Base-by-base conservation (phyloP, 2,113 vertebrate genomes). In the Pseudolaguvia tuberculata region DNA sequence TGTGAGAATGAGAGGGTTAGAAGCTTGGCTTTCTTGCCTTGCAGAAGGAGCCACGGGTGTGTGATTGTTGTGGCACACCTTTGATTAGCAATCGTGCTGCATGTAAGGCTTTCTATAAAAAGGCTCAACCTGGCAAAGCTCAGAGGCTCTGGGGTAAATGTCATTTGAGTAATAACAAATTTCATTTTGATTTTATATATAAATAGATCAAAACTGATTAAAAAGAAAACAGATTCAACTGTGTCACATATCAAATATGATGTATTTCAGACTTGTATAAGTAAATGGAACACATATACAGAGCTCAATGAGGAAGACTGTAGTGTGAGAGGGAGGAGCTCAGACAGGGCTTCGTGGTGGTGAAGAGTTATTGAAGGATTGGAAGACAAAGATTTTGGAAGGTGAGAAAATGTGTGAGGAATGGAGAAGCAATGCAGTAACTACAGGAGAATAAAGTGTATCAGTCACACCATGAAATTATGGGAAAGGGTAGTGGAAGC, bases 201-300 rank as follows among this genome's bases (percentile, higher is more conserved):
- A 35, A 12, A n/a, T 8, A 4, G 1, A 10, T 18, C 18, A 12
- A 45, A 39, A 12, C 23, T 63, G 12, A 23, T n/a, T 15, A 45
- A 42, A 20, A 5, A 4, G 10, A 42, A n/a, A 61, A 13, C 20
- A 42, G 31, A 29, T 15, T 59, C 17, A 59, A 17, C 27, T 59
- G 57, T 57, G 55, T 25, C 2, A 57, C 56, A 63, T 53, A 50
- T 62, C 29, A 48, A 47, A 17, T 35, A 29, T 31, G 42, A 23
- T 72, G 20, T 17, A 27, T 25, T 72, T 61, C n/a, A 14, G 25
- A 1, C 53, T 47, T 39, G 14, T 18, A 4, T 10, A 17, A n/a
- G 31, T 55, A 20, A 72, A 72, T 58, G 29, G 20, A 72, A 29
- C 21, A 42, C 23, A n/a, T n/a, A n/a, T n/a, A n/a, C n/a, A n/a